These are phyloP conservation scores for Bos taurus DNA, from an alignment of 2,113 vertebrate genomes.

Conservation along the genomic window DNA sequence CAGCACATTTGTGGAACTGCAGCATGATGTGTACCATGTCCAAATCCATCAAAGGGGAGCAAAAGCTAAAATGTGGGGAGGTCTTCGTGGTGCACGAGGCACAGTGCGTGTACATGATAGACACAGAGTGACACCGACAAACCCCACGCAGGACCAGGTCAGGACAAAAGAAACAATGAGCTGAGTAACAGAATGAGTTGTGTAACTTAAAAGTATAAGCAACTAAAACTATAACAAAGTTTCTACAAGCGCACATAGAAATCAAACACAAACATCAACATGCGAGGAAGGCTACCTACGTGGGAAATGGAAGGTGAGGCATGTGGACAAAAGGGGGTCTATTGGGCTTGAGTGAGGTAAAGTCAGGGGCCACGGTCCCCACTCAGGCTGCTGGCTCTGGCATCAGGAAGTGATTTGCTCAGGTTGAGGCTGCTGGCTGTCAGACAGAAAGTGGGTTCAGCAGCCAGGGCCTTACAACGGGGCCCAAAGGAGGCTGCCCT, in stretches of 20 bases:
- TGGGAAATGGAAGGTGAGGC: neutral
- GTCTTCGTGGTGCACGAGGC: accelerated
- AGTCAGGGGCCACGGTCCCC: neutral
- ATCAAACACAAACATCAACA: neutral
- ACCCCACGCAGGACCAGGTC: neutral
- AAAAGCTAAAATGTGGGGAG: neutral
- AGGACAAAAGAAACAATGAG: neutral
- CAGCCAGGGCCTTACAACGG: neutral
- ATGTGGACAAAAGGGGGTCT: neutral
- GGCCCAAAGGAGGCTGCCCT: neutral
- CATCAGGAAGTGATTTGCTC: neutral
- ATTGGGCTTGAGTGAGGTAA: neutral
- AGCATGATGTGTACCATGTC: neutral
- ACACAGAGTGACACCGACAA: neutral
- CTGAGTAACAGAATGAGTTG: neutral
- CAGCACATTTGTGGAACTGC: neutral
- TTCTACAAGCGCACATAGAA: neutral
- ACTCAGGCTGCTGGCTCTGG: neutral
- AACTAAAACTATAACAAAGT: neutral
- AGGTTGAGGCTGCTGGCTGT: neutral
- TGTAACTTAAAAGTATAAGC: neutral
- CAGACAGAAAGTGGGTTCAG: neutral
- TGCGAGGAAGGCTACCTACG: neutral
- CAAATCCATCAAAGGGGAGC: neutral
- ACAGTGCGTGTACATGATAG: accelerated